Evolutionary conservation across 2,113 vertebrate species (phyloP).

Genomic region (Acinonyx jubatus): DNA sequence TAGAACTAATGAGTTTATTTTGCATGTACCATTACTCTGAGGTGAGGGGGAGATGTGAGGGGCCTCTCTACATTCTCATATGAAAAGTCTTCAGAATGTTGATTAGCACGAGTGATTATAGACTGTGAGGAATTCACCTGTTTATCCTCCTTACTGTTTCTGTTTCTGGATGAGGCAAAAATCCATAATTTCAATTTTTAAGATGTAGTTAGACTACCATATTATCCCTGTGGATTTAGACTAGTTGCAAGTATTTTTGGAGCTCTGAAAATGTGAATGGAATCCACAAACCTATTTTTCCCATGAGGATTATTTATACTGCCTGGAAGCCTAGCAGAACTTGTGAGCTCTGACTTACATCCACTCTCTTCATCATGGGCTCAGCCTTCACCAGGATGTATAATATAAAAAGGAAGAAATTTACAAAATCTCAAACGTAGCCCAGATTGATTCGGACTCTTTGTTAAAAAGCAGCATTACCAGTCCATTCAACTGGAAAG

Average conservation of each 20-base stretch:
- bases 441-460: background rate
- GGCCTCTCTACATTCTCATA: background rate
- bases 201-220: background rate
- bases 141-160: background rate
- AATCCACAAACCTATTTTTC: background rate
- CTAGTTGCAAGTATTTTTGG: background rate
- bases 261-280: background rate
- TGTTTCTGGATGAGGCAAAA: background rate
- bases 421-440: background rate
- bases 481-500: background rate
- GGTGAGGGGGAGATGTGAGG: background rate
- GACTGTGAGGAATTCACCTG: background rate
- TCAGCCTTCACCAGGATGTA: background rate
- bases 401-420: background rate
- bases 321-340: background rate
- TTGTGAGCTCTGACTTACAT: background rate
- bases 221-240: background rate
- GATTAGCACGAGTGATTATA: background rate
- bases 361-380: background rate
- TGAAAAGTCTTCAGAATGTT: conserved; percentile 26
- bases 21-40: background rate
- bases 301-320: background rate
- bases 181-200: background rate
- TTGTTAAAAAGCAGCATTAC: background rate
- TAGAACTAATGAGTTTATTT: background rate